Evolutionary conservation across 2,888 invertebrate genomes (phyloP).

Genomic region (Vesta saturnalis): DNA sequence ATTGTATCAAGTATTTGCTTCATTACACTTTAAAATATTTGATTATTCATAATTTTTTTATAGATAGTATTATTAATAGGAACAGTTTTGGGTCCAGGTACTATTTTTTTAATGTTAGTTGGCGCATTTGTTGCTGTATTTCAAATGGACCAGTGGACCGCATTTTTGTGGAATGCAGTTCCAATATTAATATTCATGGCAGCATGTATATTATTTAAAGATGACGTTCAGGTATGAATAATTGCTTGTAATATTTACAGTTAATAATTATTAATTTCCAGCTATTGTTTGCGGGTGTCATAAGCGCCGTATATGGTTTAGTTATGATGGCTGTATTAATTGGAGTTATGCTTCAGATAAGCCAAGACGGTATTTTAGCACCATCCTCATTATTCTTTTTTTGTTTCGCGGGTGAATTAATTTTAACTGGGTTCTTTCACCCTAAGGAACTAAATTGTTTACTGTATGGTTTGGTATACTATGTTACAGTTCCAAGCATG

Average conservation of each 20-base stretch:
- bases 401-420: conserved; percentile 74
- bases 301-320: conserved; percentile 82
- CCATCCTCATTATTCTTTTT: conserved; percentile 88
- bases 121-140: conserved; percentile 85
- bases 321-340: conserved; percentile 90
- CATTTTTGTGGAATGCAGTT: conserved; percentile 73
- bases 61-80: conserved; percentile 71
- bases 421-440: conserved; percentile 75
- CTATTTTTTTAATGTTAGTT: conserved; percentile 84
- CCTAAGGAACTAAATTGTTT: conserved; percentile 82
- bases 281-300: conserved; percentile 76
- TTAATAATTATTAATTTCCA: conserved; percentile 56
- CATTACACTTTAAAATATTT: background rate
- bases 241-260: background rate
- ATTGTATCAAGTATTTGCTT: conserved; percentile 68
- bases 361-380: conserved; percentile 80
- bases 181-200: conserved; percentile 74
- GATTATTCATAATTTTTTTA: background rate
- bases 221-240: conserved; percentile 70
- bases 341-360: conserved; percentile 81
- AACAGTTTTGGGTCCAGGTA: conserved; percentile 83
- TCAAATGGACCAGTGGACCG: conserved; percentile 73
- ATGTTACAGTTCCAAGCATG: conserved; percentile 93
- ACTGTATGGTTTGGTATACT: conserved; percentile 81
- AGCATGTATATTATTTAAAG: conserved; percentile 75